A percentile compares a stretch with the other conserved stretches of the same genome.
These are phyloP conservation scores for Corbicula japonica DNA, from an alignment of 2,888 invertebrate genomes.

Conservation along the genomic window DNA sequence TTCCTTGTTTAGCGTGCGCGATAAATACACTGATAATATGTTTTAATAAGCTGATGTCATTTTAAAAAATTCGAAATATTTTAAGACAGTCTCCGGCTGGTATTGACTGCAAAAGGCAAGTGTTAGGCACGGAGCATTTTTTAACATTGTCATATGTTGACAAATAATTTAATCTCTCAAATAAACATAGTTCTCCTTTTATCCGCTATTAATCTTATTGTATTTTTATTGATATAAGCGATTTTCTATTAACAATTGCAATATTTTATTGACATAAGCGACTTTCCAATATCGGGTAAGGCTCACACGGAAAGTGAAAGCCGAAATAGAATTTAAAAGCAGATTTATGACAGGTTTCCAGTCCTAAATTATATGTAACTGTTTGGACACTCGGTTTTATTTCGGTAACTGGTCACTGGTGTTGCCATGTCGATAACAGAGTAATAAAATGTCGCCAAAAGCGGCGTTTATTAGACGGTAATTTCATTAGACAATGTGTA, in stretches of 20 bases:
- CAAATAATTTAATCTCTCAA: slow-evolving; percentile 18
- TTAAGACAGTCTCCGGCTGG: background rate
- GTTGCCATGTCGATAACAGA: too few species aligned
- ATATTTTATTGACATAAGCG: slow-evolving; percentile 39
- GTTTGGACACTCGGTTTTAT: too few species aligned
- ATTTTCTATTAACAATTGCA: slow-evolving; percentile 23
- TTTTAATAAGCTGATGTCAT: background rate
- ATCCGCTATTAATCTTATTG: slow-evolving; percentile 22
- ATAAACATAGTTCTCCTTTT: slow-evolving; percentile 26
- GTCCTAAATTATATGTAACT: too few species aligned
- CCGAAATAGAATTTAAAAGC: too few species aligned
- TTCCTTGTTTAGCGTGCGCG: background rate
- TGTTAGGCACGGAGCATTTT: slow-evolving; percentile 20
- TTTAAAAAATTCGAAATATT: background rate
- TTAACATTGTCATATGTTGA: slow-evolving; percentile 23
- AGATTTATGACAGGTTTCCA: too few species aligned
- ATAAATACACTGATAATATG: background rate
- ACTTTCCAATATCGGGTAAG: too few species aligned
- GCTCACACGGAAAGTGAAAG: too few species aligned
- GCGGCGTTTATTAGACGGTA: slow-evolving; percentile 1
- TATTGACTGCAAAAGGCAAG: background rate
- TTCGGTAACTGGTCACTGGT: slow-evolving; percentile 29
- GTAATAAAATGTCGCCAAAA: slow-evolving; percentile 18
- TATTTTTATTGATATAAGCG: slow-evolving; percentile 39
- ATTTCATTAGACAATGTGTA: slow-evolving; percentile 1